A percentile compares a stretch with the other conserved stretches of the same genome.
These are phyloP conservation scores for Pyrgus malvae DNA, from an alignment of 2,888 invertebrate genomes.

Conservation along the genomic window DNA sequence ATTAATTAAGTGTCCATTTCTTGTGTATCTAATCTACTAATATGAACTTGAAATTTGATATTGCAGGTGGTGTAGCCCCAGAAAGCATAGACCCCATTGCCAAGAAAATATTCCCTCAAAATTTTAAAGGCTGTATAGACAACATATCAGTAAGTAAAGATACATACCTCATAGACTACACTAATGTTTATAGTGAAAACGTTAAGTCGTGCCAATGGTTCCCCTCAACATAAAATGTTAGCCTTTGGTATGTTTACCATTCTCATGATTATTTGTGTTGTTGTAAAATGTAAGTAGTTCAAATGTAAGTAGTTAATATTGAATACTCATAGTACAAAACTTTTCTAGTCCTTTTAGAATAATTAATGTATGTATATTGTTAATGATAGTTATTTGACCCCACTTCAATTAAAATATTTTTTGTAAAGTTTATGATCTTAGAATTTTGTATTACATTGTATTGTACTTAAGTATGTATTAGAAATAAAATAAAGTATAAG, in stretches of 20 bases:
- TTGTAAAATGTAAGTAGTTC: background rate
- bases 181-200: conserved; percentile 70
- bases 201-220: conserved; percentile 72
- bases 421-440: conserved; percentile 19
- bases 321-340: conserved; percentile 65
- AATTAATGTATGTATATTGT: background rate
- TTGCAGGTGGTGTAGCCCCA: conserved; percentile 79
- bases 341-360: conserved; percentile 57
- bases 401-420: conserved; percentile 15
- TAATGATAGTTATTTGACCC: conserved; percentile 2
- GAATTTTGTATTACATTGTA: too few species aligned
- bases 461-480: too few species aligned
- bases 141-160: conserved; percentile 72
- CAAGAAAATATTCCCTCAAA: conserved; percentile 73
- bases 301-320: conserved; percentile 21
- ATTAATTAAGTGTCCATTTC: too few species aligned
- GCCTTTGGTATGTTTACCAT: background rate
- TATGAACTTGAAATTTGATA: too few species aligned
- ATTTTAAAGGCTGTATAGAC: conserved; percentile 83
- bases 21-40: too few species aligned
- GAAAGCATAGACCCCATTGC: conserved; percentile 58
- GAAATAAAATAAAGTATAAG: too few species aligned
- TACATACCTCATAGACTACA: conserved; percentile 54
- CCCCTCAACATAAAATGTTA: conserved; percentile 47
- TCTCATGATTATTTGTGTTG: background rate